Conservation (phyloP, 1,140 invertebrate genomes). For the Onthophagus taurus region DNA sequence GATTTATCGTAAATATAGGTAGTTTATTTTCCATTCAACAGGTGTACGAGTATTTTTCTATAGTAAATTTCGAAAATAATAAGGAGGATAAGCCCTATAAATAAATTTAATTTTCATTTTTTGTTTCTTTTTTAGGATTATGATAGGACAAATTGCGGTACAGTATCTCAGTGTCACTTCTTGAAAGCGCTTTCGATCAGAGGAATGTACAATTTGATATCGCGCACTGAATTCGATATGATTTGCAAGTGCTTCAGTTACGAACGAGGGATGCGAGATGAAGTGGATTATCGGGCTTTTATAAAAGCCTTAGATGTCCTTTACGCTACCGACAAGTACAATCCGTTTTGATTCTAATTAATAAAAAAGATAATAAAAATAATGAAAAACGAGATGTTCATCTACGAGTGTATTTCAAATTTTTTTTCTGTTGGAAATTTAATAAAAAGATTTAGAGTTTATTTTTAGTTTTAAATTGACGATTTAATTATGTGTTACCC, state of each 20-base stretch:
- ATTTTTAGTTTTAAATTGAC: too few relatives aligned
- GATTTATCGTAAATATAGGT: too few relatives aligned
- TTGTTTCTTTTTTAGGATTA: slow-evolving; percentile 50
- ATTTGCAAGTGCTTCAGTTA: slow-evolving; percentile 58
- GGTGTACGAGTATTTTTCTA: too few relatives aligned
- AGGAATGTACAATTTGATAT: slow-evolving; percentile 48
- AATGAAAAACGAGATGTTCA: neutral
- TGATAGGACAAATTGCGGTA: slow-evolving; percentile 52
- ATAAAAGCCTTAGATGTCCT: slow-evolving; percentile 46
- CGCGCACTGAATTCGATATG: slow-evolving; percentile 49
- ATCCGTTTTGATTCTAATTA: slow-evolving; percentile 30
- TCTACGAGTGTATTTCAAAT: slow-evolving; percentile 3
- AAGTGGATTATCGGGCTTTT: slow-evolving; percentile 53
- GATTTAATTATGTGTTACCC: too few relatives aligned
- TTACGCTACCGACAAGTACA: slow-evolving; percentile 37
- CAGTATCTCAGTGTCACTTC: slow-evolving; percentile 47
- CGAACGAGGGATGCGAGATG: slow-evolving; percentile 44
- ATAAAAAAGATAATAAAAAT: slow-evolving; percentile 2
- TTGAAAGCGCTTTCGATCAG: slow-evolving; percentile 50
- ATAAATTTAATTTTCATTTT: too few relatives aligned
- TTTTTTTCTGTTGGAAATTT: too few relatives aligned
- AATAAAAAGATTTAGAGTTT: neutral
- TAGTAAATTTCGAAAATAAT: too few relatives aligned
- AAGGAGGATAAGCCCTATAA: too few relatives aligned
- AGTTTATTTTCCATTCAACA: too few relatives aligned